Conservation (phyloP, 2,797 vertebrate species). For the Scolopax bukidnonensis region DNA sequence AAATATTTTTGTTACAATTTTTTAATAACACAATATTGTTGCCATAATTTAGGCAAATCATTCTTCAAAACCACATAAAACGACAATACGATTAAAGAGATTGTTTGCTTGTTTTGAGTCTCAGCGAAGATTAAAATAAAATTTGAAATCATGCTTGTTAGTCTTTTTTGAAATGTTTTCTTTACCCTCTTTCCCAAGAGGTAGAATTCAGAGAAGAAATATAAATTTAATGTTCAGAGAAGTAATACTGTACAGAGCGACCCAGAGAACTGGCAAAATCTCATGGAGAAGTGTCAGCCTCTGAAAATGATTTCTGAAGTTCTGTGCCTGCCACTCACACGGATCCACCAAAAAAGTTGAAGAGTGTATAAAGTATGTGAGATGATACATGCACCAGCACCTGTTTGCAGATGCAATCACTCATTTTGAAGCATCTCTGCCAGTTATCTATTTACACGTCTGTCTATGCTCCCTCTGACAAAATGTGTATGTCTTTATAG, state of each 20-base stretch:
- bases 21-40: background rate
- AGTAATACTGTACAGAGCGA: background rate
- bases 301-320: background rate
- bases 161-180: background rate
- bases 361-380: background rate
- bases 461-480: background rate
- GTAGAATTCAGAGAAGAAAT: background rate
- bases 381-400: background rate
- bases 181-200: background rate
- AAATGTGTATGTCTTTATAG: background rate
- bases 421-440: background rate
- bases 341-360: background rate
- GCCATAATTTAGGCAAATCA: background rate
- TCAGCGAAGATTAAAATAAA: background rate
- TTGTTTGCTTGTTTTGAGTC: background rate
- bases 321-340: background rate
- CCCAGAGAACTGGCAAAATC: background rate
- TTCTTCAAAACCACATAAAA: background rate
- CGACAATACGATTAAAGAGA: background rate
- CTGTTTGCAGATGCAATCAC: background rate
- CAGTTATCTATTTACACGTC: background rate
- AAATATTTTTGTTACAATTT: background rate
- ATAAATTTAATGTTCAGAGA: background rate
- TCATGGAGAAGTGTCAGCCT: background rate
- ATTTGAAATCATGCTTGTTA: background rate